Evolutionary conservation across 2,113 vertebrate species (phyloP).

Genomic region (Pteropus alecto): DNA sequence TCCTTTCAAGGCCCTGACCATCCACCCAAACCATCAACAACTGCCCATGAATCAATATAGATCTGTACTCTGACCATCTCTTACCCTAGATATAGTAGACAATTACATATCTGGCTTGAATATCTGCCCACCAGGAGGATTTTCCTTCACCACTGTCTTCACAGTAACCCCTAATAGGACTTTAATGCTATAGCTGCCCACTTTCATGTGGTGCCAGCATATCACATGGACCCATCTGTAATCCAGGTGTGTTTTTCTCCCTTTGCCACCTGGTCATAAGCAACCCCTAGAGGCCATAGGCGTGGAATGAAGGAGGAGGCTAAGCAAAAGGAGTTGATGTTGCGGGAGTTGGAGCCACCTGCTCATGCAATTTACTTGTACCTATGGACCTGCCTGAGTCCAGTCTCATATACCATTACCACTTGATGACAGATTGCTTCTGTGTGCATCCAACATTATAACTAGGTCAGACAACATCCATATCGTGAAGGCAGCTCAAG

Average conservation of each 20-base stretch:
- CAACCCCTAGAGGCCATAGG: neutral
- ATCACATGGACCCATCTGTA: neutral
- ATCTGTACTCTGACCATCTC: neutral
- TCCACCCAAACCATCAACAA: neutral
- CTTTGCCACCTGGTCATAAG: neutral
- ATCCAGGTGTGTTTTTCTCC: neutral
- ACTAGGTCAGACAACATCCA: neutral
- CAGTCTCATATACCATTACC: neutral
- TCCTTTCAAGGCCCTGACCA: neutral
- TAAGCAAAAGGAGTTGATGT: neutral
- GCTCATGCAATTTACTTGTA: neutral
- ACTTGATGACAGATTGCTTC: neutral
- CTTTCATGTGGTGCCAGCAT: neutral
- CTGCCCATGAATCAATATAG: neutral
- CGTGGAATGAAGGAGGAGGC: neutral
- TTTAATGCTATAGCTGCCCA: neutral
- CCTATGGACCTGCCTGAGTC: neutral
- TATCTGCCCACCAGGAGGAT: neutral
- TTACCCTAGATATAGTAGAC: neutral
- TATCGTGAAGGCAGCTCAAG: neutral
- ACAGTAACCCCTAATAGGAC: neutral
- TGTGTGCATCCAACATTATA: neutral
- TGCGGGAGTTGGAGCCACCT: neutral
- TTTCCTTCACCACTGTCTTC: neutral
- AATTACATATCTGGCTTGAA: neutral